Conservation (phyloP, 2,113 vertebrate genomes). For the Phalacrocorax carbo region DNA sequence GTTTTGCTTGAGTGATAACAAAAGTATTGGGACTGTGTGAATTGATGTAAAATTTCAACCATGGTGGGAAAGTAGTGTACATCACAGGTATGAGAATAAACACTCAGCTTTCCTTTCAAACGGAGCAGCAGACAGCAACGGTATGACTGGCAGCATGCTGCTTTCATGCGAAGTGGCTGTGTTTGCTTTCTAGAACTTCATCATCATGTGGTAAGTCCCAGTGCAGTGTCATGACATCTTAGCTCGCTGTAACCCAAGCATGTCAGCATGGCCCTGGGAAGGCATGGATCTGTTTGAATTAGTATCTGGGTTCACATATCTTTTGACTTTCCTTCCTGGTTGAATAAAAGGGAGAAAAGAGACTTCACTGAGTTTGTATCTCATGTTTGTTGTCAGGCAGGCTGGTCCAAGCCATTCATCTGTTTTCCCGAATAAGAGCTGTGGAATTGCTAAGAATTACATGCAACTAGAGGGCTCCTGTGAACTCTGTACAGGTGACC, state of each 20-base stretch:
- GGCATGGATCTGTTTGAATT: background rate
- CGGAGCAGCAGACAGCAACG: accelerated
- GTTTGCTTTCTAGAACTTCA: background rate
- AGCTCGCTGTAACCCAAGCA: background rate
- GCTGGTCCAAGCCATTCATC: background rate
- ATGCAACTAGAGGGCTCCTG: background rate
- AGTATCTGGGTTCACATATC: background rate
- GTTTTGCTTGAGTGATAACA: background rate
- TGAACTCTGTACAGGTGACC: background rate
- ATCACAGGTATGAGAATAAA: background rate
- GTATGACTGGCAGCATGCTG: background rate
- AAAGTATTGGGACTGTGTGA: background rate
- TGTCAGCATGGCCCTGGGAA: background rate
- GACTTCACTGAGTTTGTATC: background rate
- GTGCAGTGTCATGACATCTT: background rate
- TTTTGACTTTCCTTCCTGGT: background rate
- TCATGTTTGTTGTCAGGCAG: background rate
- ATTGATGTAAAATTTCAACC: background rate
- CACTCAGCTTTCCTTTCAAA: background rate
- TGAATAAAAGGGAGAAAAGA: background rate
- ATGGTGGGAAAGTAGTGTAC: background rate
- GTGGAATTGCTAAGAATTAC: background rate
- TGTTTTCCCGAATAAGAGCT: background rate
- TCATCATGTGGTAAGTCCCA: background rate
- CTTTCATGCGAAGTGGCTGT: background rate